Conservation (phyloP, 2,797 vertebrate species). For the Sebastolobus altivelis region DNA sequence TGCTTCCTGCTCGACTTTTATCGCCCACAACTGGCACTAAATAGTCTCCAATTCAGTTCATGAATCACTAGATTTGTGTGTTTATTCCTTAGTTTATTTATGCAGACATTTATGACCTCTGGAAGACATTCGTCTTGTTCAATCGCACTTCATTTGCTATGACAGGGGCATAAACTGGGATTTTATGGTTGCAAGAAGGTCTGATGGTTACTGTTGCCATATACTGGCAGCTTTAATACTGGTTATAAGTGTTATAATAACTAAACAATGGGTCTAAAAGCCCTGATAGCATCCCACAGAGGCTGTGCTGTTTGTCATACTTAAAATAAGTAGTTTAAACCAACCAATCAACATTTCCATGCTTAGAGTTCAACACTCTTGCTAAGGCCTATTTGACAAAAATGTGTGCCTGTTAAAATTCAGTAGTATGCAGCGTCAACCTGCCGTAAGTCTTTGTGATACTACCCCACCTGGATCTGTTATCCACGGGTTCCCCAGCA, state of each 20-base stretch:
- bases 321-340: not conserved
- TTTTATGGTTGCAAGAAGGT: not conserved
- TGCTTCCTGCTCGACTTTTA: slow-evolving; percentile 66
- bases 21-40: slow-evolving; percentile 40
- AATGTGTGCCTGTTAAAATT: not conserved
- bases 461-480: slow-evolving; percentile 68
- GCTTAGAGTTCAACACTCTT: not conserved
- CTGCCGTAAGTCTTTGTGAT: slow-evolving; percentile 34
- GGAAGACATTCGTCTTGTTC: not conserved
- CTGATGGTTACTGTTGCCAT: not conserved
- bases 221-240: not conserved
- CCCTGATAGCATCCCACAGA: not conserved
- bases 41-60: slow-evolving; percentile 22
- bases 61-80: not conserved
- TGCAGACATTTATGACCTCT: not conserved
- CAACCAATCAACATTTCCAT: not conserved
- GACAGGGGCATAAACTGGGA: not conserved
- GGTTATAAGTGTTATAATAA: not conserved
- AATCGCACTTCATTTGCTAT: not conserved
- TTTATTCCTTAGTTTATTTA: slow-evolving; percentile 12
- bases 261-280: not conserved
- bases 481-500: slow-evolving; percentile 56
- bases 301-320: not conserved
- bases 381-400: slow-evolving; percentile 1
- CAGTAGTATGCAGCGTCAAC: slow-evolving; percentile 19